Base-by-base conservation (phyloP, 2,888 invertebrate genomes). In the Lepas anatifera region DNA sequence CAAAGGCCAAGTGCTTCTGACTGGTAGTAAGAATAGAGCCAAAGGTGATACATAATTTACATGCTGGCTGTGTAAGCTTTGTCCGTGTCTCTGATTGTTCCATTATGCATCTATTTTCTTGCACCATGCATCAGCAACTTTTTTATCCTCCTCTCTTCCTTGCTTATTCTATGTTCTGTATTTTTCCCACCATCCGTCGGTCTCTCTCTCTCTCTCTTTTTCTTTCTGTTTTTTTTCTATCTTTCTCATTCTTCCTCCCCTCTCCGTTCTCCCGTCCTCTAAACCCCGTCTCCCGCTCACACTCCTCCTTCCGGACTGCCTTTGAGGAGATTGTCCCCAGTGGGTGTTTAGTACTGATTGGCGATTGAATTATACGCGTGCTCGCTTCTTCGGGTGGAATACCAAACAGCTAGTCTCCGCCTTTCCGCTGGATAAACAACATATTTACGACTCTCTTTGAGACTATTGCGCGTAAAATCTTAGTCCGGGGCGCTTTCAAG, bases 311-410 rank as follows among this genome's bases (percentile, higher is more conserved):
- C 41, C n/a, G 6, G 29, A 8, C 13, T 25, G 58, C 58, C 58
- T 58, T 32, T 58, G 58, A 58, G 32, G 58, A 58, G 58, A 58
- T 58, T 58, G 58, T 58, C 58, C 58, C 48, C 58, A 18, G 58
- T 58, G 29, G 58, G 58, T 52, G 58, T 58, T 58, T 58, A 58
- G 58, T 58, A 18, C 58, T 58, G 58, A 58, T 58, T 58, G 58
- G 29, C 32, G 58, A 58, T 58, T 58, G 58, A 58, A 32, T 58
- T 58, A 58, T 58, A 58, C 58, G 58, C 27, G 58, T 32, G 58
- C 16, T 32, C 32, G 58, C 16, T 18, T 27, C 13, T 29, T 1
- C 8, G 48, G 25, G 8, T 32, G 25, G 58, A 58, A 58, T 58
- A 58, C 22, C 58, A 58, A 58, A 32, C 58, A 32, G 22, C 32